phyloP scores from a whole-genome alignment of 2,797 vertebrate species.

The Pseudomugil tenellus region DNA sequence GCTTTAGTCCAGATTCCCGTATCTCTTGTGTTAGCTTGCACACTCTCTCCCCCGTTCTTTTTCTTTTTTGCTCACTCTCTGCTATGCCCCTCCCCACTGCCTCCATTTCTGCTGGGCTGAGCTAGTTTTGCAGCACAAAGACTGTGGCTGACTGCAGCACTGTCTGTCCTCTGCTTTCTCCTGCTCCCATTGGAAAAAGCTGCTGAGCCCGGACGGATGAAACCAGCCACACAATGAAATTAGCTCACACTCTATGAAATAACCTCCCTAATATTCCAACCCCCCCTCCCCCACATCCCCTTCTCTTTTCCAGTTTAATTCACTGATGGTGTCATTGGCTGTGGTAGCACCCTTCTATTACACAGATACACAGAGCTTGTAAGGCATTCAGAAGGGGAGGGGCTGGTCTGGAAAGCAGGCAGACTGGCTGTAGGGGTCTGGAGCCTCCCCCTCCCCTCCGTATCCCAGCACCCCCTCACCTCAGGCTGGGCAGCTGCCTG shows the following conservation, averaged over 20 bases:
- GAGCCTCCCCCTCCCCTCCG: conserved; percentile 38
- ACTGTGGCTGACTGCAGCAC: conserved; percentile 84
- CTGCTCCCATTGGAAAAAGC: conserved; percentile 53
- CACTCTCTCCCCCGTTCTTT: conserved; percentile 27
- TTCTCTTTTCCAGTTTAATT: conserved; percentile 45
- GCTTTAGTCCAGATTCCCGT: conserved; percentile 50
- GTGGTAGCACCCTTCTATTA: conserved; percentile 57
- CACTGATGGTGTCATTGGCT: conserved; percentile 29
- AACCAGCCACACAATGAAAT: conserved; percentile 60
- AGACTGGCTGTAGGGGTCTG: conserved; percentile 59
- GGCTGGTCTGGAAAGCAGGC: conserved; percentile 63
- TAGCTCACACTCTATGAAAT: conserved; percentile 59
- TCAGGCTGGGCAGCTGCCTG: conserved; percentile 75
- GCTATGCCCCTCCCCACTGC: conserved; percentile 76
- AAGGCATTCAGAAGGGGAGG: conserved; percentile 58
- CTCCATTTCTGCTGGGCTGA: conserved; percentile 81
- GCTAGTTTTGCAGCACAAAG: conserved; percentile 84
- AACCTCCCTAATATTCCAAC: conserved; percentile 25
- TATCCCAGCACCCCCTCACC: conserved; percentile 71
- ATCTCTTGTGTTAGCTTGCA: conserved; percentile 55
- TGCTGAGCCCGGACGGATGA: conserved; percentile 62
- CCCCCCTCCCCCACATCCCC: conserved; percentile 23
- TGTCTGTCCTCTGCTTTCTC: conserved; percentile 65
- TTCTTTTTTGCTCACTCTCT: conserved; percentile 31
- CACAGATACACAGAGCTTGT: background rate